Evolutionary conservation across 2,797 vertebrate species (phyloP).

Genomic region (Acanthurus leucopareius): DNA sequence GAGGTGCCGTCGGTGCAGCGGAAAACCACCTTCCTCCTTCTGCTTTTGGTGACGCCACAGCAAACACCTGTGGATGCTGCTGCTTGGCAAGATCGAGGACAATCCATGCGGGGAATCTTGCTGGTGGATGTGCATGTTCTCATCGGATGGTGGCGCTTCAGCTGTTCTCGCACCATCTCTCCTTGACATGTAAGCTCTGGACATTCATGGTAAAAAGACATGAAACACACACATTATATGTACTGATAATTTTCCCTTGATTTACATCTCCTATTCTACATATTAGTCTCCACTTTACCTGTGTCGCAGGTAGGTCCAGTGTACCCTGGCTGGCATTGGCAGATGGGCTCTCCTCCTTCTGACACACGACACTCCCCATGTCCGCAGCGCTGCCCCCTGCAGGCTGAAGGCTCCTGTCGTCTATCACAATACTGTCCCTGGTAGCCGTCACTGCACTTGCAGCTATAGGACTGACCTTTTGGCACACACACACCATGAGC

Average conservation of each 20-base stretch:
- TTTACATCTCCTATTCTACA: background rate
- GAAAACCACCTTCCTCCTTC: conserved; percentile 93
- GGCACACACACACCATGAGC: conserved; percentile 89
- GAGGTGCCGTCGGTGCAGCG: conserved; percentile 93
- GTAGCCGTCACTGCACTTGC: conserved; percentile 92
- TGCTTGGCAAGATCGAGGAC: conserved; percentile 87
- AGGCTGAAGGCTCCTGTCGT: conserved; percentile 88
- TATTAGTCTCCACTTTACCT: conserved; percentile 80
- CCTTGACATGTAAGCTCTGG: conserved; percentile 92
- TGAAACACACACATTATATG: background rate
- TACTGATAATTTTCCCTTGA: rapidly evolving
- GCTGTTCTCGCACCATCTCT: conserved; percentile 91
- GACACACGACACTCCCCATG: conserved; percentile 92
- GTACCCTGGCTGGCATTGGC: conserved; percentile 90
- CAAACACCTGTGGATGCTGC: conserved; percentile 85
- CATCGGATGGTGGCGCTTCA: conserved; percentile 91
- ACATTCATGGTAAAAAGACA: background rate
- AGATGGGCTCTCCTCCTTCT: conserved; percentile 87
- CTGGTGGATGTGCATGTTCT: conserved; percentile 89
- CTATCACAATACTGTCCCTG: conserved; percentile 90
- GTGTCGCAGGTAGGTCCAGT: conserved; percentile 90
- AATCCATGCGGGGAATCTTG: conserved; percentile 92
- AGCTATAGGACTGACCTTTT: conserved; percentile 87
- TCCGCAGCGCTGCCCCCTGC: conserved; percentile 89
- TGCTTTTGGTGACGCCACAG: conserved; percentile 92